Evolutionary conservation across 2,888 invertebrate genomes (phyloP).

Genomic region (Eupithecia inturbata): DNA sequence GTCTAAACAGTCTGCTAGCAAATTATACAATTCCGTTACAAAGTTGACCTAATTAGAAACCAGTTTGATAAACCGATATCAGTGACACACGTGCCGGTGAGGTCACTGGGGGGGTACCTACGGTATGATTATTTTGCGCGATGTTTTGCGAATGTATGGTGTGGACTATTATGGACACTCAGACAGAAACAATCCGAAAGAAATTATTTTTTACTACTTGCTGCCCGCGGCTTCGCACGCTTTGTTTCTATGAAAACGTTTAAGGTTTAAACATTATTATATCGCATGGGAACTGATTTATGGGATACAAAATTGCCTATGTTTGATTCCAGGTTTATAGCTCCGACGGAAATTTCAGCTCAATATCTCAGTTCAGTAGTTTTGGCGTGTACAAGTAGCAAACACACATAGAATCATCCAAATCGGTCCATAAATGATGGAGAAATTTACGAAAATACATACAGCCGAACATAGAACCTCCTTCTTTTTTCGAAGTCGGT

Average conservation of each 20-base stretch:
- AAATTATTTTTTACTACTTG: background rate
- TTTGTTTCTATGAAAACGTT: background rate
- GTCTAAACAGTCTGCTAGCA: background rate
- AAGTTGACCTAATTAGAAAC: constrained; percentile 10
- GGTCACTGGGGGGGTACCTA: background rate
- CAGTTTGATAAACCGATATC: constrained; percentile 9
- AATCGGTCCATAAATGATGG: too few species aligned
- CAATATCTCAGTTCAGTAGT: background rate
- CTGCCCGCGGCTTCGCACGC: too few species aligned
- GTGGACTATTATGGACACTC: background rate
- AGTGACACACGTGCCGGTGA: background rate
- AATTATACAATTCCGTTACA: background rate
- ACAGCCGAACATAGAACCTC: too few species aligned
- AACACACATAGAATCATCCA: background rate
- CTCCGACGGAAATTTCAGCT: background rate
- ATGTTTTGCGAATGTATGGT: background rate
- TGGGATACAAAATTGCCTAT: background rate
- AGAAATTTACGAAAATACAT: too few species aligned
- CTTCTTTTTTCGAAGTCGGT: too few species aligned
- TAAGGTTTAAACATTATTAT: background rate
- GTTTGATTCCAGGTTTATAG: too few species aligned
- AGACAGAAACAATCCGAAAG: background rate
- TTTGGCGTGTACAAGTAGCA: background rate
- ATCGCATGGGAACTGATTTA: background rate
- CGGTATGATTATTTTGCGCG: background rate